Conservation (phyloP, 2,888 invertebrate genomes). For the Lycocerus yunnanus region DNA sequence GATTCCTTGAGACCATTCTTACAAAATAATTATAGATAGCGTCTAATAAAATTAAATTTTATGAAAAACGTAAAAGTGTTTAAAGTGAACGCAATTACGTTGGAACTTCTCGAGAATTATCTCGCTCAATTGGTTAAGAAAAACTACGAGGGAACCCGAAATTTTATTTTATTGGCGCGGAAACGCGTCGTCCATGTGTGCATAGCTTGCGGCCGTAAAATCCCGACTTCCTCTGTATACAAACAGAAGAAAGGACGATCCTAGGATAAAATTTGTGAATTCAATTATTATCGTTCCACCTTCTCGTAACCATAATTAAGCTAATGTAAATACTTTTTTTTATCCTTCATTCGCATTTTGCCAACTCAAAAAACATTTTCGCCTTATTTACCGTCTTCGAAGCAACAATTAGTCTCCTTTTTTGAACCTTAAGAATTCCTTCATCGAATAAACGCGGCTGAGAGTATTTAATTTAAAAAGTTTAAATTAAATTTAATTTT, state of each 20-base stretch:
- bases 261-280: not conserved
- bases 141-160: not conserved
- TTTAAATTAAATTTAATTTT: not conserved
- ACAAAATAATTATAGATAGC: not conserved
- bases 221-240: not conserved
- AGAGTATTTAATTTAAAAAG: not conserved
- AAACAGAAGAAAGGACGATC: not conserved
- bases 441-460: not conserved
- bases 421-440: not conserved
- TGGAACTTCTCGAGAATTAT: not conserved
- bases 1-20: not conserved
- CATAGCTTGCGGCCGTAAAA: too few relatives aligned
- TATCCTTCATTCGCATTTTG: too few relatives aligned
- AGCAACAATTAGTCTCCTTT: not conserved
- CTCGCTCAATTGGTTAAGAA: not conserved
- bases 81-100: not conserved
- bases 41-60: not conserved
- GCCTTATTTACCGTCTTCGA: not conserved
- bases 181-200: not conserved
- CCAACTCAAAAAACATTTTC: not conserved
- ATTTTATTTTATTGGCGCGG: not conserved
- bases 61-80: not conserved
- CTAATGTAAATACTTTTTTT: not conserved
- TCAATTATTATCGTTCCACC: not conserved
- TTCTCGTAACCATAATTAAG: not conserved